A percentile compares a stretch with the other conserved stretches of the same genome.
Evolutionary conservation across 92 coral and sea anemone species (phyloP).

Genomic region (Parazoanthus atlanticus): DNA sequence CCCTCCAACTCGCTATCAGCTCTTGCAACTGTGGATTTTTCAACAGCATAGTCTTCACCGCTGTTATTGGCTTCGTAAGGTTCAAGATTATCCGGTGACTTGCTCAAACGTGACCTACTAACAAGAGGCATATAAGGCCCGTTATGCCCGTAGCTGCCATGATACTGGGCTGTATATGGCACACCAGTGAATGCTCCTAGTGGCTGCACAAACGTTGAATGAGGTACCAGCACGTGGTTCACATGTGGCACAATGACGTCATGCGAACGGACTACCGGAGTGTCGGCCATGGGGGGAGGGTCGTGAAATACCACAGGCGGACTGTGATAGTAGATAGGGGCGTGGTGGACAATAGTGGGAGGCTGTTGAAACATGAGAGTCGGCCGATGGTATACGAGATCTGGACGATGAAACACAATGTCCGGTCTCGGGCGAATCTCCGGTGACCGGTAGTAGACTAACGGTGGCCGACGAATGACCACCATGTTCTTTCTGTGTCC

Average conservation of each 20-base stretch:
- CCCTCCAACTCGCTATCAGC: not conserved
- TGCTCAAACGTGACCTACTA: not conserved
- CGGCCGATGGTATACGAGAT: constrained; percentile 69
- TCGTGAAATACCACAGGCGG: constrained; percentile 73
- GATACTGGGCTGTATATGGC: constrained; percentile 36
- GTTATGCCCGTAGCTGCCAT: constrained; percentile 20
- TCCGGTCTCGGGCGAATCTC: constrained; percentile 63
- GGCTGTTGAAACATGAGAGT: constrained; percentile 67
- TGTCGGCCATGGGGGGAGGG: constrained; percentile 57
- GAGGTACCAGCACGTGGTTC: constrained; percentile 52
- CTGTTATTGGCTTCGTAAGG: not conserved
- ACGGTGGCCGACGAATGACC: constrained; percentile 68
- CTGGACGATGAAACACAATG: constrained; percentile 69
- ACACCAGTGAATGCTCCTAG: constrained; percentile 53
- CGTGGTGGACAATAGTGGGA: constrained; percentile 74
- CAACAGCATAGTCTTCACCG: not conserved
- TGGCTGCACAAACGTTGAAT: constrained; percentile 55
- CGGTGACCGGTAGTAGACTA: constrained; percentile 65
- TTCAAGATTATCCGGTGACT: not conserved
- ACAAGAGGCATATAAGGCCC: not conserved
- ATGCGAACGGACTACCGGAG: constrained; percentile 56
- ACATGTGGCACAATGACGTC: constrained; percentile 56
- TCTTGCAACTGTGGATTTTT: not conserved
- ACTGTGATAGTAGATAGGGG: constrained; percentile 66
- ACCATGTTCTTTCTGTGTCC: constrained; percentile 67